Percentiles rank a stretch among this genome's conserved stretches.
Evolutionary conservation across 1,140 invertebrate genomes (phyloP).

Genomic region (Mactra quadrangularis): DNA sequence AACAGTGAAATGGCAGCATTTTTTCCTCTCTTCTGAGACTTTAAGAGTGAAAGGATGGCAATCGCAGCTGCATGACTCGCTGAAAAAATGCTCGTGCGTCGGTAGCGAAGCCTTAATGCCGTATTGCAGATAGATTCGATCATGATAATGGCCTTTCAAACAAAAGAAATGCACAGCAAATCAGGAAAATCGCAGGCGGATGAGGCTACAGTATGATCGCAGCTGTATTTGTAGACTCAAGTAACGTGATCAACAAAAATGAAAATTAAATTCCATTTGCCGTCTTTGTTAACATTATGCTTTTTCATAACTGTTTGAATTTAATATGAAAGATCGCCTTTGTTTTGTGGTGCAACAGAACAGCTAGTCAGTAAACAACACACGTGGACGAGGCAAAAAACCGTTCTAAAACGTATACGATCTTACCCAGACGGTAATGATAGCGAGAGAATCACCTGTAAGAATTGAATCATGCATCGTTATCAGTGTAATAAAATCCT

Average conservation of each 20-base stretch:
- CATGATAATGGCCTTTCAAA: slow-evolving; percentile 40
- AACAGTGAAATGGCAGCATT: slow-evolving; percentile 28
- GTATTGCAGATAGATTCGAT: slow-evolving; percentile 53
- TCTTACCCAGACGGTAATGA: not conserved
- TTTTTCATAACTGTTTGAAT: slow-evolving; percentile 43
- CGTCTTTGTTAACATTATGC: slow-evolving; percentile 43
- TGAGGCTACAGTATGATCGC: slow-evolving; percentile 15
- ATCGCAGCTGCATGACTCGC: slow-evolving; percentile 51
- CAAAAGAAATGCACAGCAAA: slow-evolving; percentile 55
- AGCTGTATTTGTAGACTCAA: slow-evolving; percentile 59
- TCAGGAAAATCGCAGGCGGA: slow-evolving; percentile 31
- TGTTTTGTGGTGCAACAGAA: slow-evolving; percentile 29
- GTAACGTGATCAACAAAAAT: slow-evolving; percentile 38
- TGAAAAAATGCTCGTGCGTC: slow-evolving; percentile 41
- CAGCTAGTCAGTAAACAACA: slow-evolving; percentile 10
- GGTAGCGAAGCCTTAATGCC: slow-evolving; percentile 35
- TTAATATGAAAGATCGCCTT: slow-evolving; percentile 40
- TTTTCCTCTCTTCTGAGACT: slow-evolving; percentile 17
- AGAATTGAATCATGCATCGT: no score
- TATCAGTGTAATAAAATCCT: no score
- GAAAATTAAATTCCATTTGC: slow-evolving; percentile 44
- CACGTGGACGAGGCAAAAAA: slow-evolving; percentile 36
- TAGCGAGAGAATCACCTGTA: no score
- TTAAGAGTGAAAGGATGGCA: slow-evolving; percentile 46
- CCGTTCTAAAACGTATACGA: slow-evolving; percentile 14